Conservation (phyloP, 2,113 vertebrate species). For the Mixornis gularis region DNA sequence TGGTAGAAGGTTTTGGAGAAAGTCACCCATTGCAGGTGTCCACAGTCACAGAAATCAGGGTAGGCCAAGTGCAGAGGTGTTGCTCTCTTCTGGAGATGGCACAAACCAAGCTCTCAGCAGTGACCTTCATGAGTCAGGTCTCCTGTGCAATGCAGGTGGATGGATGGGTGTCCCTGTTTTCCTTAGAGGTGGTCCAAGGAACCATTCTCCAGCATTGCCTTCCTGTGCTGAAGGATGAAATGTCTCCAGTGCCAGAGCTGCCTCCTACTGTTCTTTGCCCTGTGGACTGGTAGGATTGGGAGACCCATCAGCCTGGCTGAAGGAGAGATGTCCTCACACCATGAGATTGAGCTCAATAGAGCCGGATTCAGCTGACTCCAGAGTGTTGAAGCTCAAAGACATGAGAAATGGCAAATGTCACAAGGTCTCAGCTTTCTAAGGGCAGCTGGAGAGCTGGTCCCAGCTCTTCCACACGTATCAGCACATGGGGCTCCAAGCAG, state of each 20-base stretch:
- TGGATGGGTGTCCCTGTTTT: not conserved
- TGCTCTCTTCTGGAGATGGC: not conserved
- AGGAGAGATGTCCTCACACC: not conserved
- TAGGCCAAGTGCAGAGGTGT: not conserved
- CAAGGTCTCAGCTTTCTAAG: not conserved
- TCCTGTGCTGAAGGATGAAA: not conserved
- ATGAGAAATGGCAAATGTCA: not conserved
- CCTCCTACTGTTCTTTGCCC: not conserved
- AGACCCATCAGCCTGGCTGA: not conserved
- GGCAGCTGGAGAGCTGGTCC: not conserved
- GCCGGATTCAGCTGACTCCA: not conserved
- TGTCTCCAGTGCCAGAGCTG: not conserved
- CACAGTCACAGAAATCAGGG: not conserved
- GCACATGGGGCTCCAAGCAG: not conserved
- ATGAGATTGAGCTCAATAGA: not conserved
- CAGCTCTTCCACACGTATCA: not conserved
- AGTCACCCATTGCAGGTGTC: not conserved
- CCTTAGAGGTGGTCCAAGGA: not conserved
- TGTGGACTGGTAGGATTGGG: not conserved
- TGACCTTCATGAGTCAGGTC: not conserved
- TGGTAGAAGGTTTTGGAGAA: not conserved
- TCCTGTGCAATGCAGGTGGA: not conserved
- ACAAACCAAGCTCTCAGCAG: not conserved
- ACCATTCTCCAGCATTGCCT: not conserved
- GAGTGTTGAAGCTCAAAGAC: not conserved